Base-by-base conservation (phyloP, 1,140 invertebrate genomes). In the Ostrea denselamellosa region DNA sequence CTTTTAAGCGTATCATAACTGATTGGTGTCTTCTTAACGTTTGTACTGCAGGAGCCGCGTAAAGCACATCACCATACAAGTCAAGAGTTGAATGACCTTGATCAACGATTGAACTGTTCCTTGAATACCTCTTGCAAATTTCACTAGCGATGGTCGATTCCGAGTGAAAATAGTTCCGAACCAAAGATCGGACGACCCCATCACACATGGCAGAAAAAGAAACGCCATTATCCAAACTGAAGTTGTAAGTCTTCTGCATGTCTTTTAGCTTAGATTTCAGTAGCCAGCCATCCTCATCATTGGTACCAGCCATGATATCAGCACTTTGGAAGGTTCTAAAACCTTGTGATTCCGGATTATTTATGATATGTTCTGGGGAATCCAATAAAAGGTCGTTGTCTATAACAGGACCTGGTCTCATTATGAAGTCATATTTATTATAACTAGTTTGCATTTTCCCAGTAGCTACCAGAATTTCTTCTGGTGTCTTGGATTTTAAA, bases 1-100 rank as follows among this genome's bases (percentile, higher is more conserved):
- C 28, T 14, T 25, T 25, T 10, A 77, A 77, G 4, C 12, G 22
- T 77, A 2, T 77, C 12, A 77, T 14, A 7, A n/a, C 56, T 14
- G 22, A 25, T 28, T 84, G 68, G 86, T 91, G 90, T 4, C 17
- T 53, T 12, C 53, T 52, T 9, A 88, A 51, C 3, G 89, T 87
- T n/a, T 87, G 34, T 65, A 90, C 86, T 22, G 88, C 85, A n/a
- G 86, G 85, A 7, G 86, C 83, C 0, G 87, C 85, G n/a, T 90
- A 91, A 85, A 90, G 87, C 90, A 91, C 90, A 56, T 91, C 90
- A 0, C 90, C 90, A 68, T 89, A 91, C 85, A 91, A 65, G 54
- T 89, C 22, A 8, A 91, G 86, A 22, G 88, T 85, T 44, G 54
- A 7, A 14, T 87, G 77, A 10, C 83, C 90, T 53, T 91, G 90